Base-by-base conservation (phyloP, 37 sponge, comb jelly and placozoan species). In the Beroe forskalii region DNA sequence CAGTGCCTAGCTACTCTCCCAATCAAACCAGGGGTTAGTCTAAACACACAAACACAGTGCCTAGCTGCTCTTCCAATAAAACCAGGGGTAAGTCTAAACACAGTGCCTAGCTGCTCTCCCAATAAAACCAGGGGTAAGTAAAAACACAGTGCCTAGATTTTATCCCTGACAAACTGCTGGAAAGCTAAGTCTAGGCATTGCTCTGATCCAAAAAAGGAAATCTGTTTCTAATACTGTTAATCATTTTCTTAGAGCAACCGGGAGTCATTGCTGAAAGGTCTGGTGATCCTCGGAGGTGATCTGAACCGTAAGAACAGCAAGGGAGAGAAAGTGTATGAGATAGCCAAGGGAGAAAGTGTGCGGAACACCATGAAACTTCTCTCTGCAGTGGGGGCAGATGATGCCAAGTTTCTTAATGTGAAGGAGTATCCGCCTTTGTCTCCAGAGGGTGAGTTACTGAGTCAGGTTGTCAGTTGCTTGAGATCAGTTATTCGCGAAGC, bases 201-300 rank as follows among this genome's bases (percentile, higher is more conserved):
- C n/a, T n/a, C n/a, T n/a, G n/a, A n/a, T n/a, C n/a, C n/a, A n/a
- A n/a, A n/a, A n/a, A n/a, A n/a, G n/a, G n/a, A n/a, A n/a, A n/a
- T n/a, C n/a, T n/a, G n/a, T n/a, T n/a, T n/a, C n/a, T n/a, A n/a
- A n/a, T n/a, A n/a, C n/a, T n/a, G n/a, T n/a, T n/a, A n/a, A n/a
- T n/a, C n/a, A n/a, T n/a, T 23, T 28, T 37, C 30, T n/a, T 48
- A 80, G 86, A 80, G 55, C n/a, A 80, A 3, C 1, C 23, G 86
- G 42, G 48, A 80, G 86, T 80, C 42, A 17, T 14, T 93, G 1
- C 35, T 93, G 35, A 93, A 92, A 67, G 89, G 67, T 0, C 91
- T 93, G 41, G 44, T 91, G 28, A 89, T 89, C 9, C 91, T 93
- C 40, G 92, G 76, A 4, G 94, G 89, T 0, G 90, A 92, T 33